Percentiles rank a stretch among this genome's conserved stretches.
phyloP scores from a whole-genome alignment of 2,888 invertebrate genomes.

The Caenorhabditis wallacei region DNA sequence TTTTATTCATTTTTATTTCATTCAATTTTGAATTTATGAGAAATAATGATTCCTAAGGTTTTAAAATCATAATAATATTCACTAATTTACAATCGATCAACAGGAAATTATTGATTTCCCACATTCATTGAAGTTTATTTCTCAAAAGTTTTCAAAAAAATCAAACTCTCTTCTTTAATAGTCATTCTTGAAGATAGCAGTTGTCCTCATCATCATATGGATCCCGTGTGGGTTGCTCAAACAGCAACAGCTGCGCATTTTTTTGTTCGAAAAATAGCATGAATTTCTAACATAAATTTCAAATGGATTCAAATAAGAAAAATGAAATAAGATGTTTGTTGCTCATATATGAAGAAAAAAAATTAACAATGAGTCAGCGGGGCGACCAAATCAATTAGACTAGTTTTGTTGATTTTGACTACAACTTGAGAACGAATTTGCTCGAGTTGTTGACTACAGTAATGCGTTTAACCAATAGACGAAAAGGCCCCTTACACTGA shows the following conservation, averaged over 20 bases:
- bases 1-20: no score
- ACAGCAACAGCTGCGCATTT: conserved; percentile 46
- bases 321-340: conserved; percentile 3
- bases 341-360: conserved; percentile 2
- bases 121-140: no score
- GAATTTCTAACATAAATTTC: conserved; percentile 34
- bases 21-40: no score
- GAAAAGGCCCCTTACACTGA: background rate
- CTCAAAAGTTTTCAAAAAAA: background rate
- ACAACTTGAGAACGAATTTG: conserved; percentile 47
- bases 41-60: no score
- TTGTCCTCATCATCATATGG: conserved; percentile 38
- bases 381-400: conserved; percentile 24
- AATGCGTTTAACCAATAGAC: conserved; percentile 54
- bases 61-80: no score
- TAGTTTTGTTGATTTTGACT: conserved; percentile 47
- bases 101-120: no score
- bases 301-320: conserved; percentile 12
- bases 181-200: conserved; percentile 8
- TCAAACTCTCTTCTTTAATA: background rate
- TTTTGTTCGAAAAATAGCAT: conserved; percentile 21
- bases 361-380: conserved; percentile 36
- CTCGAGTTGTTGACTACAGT: conserved; percentile 53
- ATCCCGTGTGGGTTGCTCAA: conserved; percentile 20
- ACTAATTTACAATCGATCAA: no score